Base-by-base conservation (phyloP, 2,797 vertebrate species). In the Melanotaenia nigrans region DNA sequence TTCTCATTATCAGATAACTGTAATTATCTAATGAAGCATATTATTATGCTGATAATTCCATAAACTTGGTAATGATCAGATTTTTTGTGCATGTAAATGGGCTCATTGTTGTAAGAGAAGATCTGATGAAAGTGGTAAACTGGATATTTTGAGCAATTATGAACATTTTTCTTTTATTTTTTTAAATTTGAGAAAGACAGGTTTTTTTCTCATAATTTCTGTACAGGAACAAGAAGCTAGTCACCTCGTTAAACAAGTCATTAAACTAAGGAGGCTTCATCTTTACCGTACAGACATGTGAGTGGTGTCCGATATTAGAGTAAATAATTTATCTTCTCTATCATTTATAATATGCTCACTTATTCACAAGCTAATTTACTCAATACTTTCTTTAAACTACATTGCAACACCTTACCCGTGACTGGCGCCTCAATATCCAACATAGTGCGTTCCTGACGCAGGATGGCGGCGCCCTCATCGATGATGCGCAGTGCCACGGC, bases 341-440 rank as follows among this genome's bases (percentile, higher is more conserved):
- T 53, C 11, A 22, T 24, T 42, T 51, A 3, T 59, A 56, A 65
- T 68, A 42, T 1, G 38, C 55, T 63, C 38, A 56, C 25, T 36
- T 1, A 22, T 49, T 57, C 18, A 53, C 25, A 47, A 20, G 22
- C 42, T 5, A 5, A 11, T 1, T 12, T 13, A 40, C 10, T 12
- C 9, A 33, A 2, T 13, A 1, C 63, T 57, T 60, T 8, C 22
- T n/a, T 24, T 10, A 4, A 0, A 25, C 38, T 38, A 28, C 32
- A 32, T 30, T 9, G 10, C 13, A 32, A 14, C 22, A 22, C 40
- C 58, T 16, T 78, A 95, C 95, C 95, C 79, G 95, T 96, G 89
- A 96, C 95, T 58, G 95, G 95, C 7, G 95, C 95, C 86, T 96
- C 95, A 36, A 96, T 95, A 82, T 96, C 95, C 92, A 96, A 87